Evolutionary conservation across 2,888 invertebrate species (phyloP), one percentile per base, ranked within the genome.

Genomic region (Buathra laborator): DNA sequence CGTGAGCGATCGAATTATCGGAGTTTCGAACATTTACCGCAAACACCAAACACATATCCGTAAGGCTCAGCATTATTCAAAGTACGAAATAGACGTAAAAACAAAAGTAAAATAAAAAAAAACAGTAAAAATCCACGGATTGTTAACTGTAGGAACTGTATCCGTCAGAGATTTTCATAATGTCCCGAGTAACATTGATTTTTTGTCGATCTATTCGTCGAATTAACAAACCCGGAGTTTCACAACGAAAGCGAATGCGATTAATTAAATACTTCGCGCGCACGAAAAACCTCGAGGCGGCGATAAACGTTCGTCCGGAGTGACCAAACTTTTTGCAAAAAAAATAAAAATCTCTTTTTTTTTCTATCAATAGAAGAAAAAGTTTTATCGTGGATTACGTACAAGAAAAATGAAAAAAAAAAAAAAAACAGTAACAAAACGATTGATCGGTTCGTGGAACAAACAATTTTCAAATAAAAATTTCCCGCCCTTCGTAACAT

Each of bases 51-150:
- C 81, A 85, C 84, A 85, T 85, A 85, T 85, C 81, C 78, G 32
- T 81, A 81, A 85, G 64, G 81, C 84, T 85, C 84, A 85, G 78
- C 81, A 79, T 81, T 70, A 85, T 68, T 85, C 81, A 79, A 79
- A 78, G 64, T 85, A 85, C 78, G 75, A 85, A 81, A 78, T 85
- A 81, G 78, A 78, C 62, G 70, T 82, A 71, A 66, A 44, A 43
- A 46, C 71, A 59, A 19, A 70, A 44, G 46, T 24, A 24, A 72
- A 75, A 48, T 53, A 48, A 59, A 29, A 66, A 48, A 19, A 72
- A 68, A 43, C 43, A 51, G 32, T 32, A 37, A 68, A 83, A 7
- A 71, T 81, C 75, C 48, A 71, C 79, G 82, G 79, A 78, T 85
- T 79, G 66, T 78, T 78, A 84, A 74, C 78, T 74, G 78, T 84